Evolutionary conservation across 1,140 invertebrate species (phyloP).

Genomic region (Mya arenaria): DNA sequence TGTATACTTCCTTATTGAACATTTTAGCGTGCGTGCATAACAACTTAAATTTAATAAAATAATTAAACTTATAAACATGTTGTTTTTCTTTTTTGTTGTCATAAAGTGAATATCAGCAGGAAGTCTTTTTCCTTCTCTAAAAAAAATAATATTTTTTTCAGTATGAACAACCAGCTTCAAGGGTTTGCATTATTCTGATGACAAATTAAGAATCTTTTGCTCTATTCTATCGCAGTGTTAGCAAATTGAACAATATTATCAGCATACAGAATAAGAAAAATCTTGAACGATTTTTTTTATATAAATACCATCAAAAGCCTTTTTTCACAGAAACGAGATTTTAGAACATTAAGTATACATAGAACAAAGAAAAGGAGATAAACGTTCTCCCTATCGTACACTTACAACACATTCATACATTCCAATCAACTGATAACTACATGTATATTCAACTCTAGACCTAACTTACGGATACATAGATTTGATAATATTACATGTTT

Average conservation of each 20-base stretch:
- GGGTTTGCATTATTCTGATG: not conserved
- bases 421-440: not conserved
- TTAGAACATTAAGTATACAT: conserved; percentile 41
- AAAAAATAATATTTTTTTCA: conserved; percentile 14
- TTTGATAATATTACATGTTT: conserved; percentile 7
- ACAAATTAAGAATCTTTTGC: not conserved
- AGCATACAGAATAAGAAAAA: conserved; percentile 1
- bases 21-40: no score
- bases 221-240: not conserved
- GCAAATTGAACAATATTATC: conserved; percentile 29
- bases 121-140: conserved; percentile 4
- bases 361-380: conserved; percentile 42
- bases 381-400: conserved; percentile 39
- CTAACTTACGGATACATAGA: conserved; percentile 48
- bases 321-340: not conserved
- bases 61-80: no score
- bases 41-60: no score
- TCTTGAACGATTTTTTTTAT: not conserved
- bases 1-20: no score
- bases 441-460: conserved; percentile 8
- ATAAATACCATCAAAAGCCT: not conserved
- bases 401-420: not conserved
- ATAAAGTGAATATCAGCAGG: not conserved
- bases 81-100: no score
- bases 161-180: not conserved